These are phyloP conservation scores for Cebus imitator DNA, from an alignment of 2,113 vertebrate genomes.

Conservation along the genomic window DNA sequence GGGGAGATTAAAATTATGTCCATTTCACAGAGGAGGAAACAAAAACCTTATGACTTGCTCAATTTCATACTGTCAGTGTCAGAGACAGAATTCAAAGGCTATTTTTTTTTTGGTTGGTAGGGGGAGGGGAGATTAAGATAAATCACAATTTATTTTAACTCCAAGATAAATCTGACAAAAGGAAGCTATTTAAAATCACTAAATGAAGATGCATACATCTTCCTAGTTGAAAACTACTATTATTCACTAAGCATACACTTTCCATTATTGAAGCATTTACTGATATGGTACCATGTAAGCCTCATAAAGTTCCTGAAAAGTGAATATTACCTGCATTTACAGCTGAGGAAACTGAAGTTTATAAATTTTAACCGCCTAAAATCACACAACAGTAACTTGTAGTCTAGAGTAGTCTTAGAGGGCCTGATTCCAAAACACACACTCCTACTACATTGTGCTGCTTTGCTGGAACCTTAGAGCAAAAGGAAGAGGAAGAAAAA, in stretches of 20 bases:
- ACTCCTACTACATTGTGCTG: neutral
- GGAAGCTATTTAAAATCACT: neutral
- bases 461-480: neutral
- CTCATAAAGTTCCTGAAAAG: neutral
- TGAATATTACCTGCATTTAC: neutral
- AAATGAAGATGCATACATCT: neutral
- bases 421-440: neutral
- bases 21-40: neutral
- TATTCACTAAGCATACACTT: neutral
- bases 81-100: neutral
- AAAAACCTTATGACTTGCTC: neutral
- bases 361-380: neutral
- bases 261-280: neutral
- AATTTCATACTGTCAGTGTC: neutral
- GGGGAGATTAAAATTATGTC: neutral
- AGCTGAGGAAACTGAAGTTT: neutral
- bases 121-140: neutral
- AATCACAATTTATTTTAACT: neutral
- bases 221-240: neutral
- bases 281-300: neutral
- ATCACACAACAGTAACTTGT: neutral
- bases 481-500: neutral
- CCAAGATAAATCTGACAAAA: slow-evolving; percentile 26
- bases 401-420: neutral
- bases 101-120: neutral